Base-by-base conservation (phyloP, 2,888 invertebrate species). In the Ectemnius cavifrons region DNA sequence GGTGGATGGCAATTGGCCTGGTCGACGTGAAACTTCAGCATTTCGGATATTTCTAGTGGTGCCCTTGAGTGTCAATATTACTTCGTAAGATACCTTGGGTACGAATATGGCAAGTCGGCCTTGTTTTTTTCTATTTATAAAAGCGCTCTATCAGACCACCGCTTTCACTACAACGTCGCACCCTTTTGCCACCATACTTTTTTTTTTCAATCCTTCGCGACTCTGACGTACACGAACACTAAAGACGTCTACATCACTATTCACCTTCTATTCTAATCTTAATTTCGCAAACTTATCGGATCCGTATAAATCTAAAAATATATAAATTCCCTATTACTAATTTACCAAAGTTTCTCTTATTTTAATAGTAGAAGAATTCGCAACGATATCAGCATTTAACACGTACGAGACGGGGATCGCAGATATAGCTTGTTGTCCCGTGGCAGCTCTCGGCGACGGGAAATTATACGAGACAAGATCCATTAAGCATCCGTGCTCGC, bases 71-170 rank as follows among this genome's bases (percentile, higher is more conserved):
- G 37, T 37, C 37, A 37, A 37, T 37, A 37, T 37, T 37, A 64
- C 63, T 46, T 64, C 56, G 64, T 56, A 18, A 49, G 16, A 56
- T 64, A 23, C 57, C 63, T 73, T 23, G 60, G 69, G 37, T 37
- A 37, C 46, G 60, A 60, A 68, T 60, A 67, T 68, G 63, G 45
- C 61, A 23, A 56, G 52, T 68, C 69, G 82, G 80, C 82, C 81
- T 78, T 78, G 76, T 81, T 77, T 66, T 23, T 72, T 73, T 79
- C 71, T 79, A 77, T 77, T 77, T 77, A 75, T 79, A 62, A 74
- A 79, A 70, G 76, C 61, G 75, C 78, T 79, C 74, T 74, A 77
- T 79, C 11, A 37, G 37, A 37, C 37, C 37, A 8, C 37, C 37
- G 37, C 37, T 37, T 37, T 37, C 37, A 37, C 37, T 60, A 28